Evolutionary conservation across 2,888 invertebrate species (phyloP), one percentile per base, ranked within the genome.

Genomic region (Latrodectus hesperus): DNA sequence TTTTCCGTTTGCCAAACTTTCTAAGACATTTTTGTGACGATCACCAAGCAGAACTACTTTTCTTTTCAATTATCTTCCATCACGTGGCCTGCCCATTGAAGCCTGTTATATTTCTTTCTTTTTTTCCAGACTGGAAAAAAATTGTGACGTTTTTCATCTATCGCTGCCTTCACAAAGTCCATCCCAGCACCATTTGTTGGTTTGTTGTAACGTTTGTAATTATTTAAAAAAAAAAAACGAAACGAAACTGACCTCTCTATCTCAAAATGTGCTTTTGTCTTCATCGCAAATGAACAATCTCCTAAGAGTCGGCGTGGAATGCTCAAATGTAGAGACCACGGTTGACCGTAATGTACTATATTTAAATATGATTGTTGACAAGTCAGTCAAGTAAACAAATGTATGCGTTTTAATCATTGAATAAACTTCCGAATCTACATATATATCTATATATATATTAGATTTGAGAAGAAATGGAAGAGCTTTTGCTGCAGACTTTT

Each of bases 141-240:
- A 64, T 55, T 72, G 64, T 53, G 68, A 68, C 68, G 68, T 60
- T 22, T 82, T 65, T 53, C 53, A 26, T 80, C 72, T 76, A 75
- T 81, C 80, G 87, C 87, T 88, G 87, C 87, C 87, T 88, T 88
- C 83, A 83, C 82, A 78, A 67, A 83, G 68, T 82, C 81, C 87
- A 82, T 82, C 81, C 87, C 87, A 72, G 76, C 87, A 81, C 86
- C 51, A 70, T 74, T 81, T n/a, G 86, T 82, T 81, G 80, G 85
- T 86, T 86, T 80, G 79, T 85, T 85, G 85, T 86, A 79, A 74
- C 74, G 64, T 86, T 74, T 86, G 75, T 60, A 16, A 72, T 26
- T 55, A 77, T 73, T 71, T 76, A 65, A 71, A 51, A 51, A 11
- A 52, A 49, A 55, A 38, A 84, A 67, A n/a, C 38, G 26, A 51